These are phyloP conservation scores for Drosophila bocqueti DNA, from an alignment of 1,140 invertebrate species.

Conservation along the genomic window DNA sequence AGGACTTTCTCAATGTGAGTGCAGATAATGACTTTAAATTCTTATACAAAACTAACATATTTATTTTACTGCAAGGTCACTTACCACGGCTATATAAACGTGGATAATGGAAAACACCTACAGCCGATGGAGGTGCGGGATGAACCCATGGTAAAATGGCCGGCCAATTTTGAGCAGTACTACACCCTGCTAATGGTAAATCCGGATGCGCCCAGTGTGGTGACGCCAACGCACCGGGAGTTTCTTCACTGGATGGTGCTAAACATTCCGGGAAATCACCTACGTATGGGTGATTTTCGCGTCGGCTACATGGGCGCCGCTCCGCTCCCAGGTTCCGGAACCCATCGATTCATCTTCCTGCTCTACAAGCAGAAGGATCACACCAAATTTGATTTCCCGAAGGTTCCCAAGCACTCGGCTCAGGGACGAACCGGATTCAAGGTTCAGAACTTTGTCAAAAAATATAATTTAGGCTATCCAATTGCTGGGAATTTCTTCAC, in stretches of 20 bases:
- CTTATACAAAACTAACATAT: not conserved
- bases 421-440: conserved; percentile 91
- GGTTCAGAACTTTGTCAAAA: conserved; percentile 91
- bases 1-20: conserved; percentile 78
- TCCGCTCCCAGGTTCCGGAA: conserved; percentile 91
- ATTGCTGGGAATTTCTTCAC: conserved; percentile 93
- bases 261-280: conserved; percentile 93
- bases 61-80: conserved; percentile 48
- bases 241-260: conserved; percentile 97
- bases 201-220: conserved; percentile 88
- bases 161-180: conserved; percentile 86
- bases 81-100: conserved; percentile 87
- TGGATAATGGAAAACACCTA: conserved; percentile 88
- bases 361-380: conserved; percentile 90
- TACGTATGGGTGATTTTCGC: conserved; percentile 92
- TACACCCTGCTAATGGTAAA: conserved; percentile 91
- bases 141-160: conserved; percentile 88
- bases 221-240: conserved; percentile 91
- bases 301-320: conserved; percentile 94
- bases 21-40: not conserved
- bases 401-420: conserved; percentile 85
- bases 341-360: conserved; percentile 96
- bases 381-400: conserved; percentile 82
- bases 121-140: conserved; percentile 90
- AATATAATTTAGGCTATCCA: conserved; percentile 92